A percentile compares a stretch with the other conserved stretches of the same genome.
Conservation (phyloP, 2,113 vertebrate genomes). For the Neodontobutis hainanensis region DNA sequence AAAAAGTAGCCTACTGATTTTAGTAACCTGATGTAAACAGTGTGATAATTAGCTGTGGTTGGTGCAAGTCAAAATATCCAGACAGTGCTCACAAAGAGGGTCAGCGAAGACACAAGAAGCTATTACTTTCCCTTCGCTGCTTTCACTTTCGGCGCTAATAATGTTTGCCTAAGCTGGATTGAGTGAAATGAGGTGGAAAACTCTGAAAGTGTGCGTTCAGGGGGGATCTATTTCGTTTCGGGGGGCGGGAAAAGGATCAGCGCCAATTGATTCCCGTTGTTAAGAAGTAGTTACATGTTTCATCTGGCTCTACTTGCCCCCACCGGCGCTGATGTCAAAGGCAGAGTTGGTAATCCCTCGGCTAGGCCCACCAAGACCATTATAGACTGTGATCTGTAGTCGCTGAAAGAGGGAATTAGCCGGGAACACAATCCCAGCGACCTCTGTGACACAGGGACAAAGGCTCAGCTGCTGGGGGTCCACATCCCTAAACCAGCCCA, state of each 20-base stretch:
- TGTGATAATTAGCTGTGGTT: constrained; percentile 1
- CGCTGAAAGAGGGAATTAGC: constrained; percentile 83
- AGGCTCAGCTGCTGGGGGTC: constrained; percentile 79
- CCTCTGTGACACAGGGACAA: constrained; percentile 78
- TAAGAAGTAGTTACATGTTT: constrained; percentile 63
- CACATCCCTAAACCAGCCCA: constrained; percentile 78
- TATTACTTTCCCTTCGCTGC: constrained; percentile 67
- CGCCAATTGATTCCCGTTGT: constrained; percentile 65
- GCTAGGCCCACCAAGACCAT: constrained; percentile 77
- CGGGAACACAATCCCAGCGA: constrained; percentile 80
- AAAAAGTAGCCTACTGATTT: too few species aligned
- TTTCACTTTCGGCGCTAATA: constrained; percentile 72
- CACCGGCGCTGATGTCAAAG: constrained; percentile 68
- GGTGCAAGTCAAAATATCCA: constrained; percentile 13
- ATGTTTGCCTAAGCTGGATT: constrained; percentile 77
- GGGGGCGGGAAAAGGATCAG: constrained; percentile 45
- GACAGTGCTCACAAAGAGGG: constrained; percentile 32
- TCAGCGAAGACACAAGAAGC: constrained; percentile 60
- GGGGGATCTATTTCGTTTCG: constrained; percentile 41
- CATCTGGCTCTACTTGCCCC: constrained; percentile 53
- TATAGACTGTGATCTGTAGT: constrained; percentile 83
- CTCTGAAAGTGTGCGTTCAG: constrained; percentile 36
- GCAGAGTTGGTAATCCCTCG: constrained; percentile 73
- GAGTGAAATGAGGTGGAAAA: constrained; percentile 82
- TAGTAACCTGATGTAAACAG: not conserved